Evolutionary conservation across 2,113 vertebrate species (phyloP).

Genomic region (Antigone vipio): DNA sequence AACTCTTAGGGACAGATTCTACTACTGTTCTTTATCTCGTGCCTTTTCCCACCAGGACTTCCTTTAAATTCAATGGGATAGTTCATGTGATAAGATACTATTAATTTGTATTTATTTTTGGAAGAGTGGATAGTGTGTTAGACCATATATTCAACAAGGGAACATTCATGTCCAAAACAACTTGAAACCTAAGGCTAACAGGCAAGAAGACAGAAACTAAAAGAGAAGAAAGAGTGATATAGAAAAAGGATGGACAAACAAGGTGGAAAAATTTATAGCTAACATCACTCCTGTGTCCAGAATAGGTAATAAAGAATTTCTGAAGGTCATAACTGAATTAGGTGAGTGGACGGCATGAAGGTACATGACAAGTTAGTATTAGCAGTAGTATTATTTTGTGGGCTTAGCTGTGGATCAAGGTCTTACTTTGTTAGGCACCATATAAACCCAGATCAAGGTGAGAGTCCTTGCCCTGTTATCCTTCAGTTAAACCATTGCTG

Average conservation of each 20-base stretch:
- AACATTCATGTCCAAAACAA: not conserved
- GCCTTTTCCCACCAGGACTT: not conserved
- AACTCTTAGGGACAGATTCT: conserved; percentile 42
- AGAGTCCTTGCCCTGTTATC: conserved; percentile 27
- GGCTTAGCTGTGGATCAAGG: conserved; percentile 49
- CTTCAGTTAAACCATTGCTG: not conserved
- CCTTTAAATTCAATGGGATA: not conserved
- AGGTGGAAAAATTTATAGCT: conserved; percentile 44
- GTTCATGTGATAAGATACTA: not conserved
- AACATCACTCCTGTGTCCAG: not conserved
- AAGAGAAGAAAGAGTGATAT: not conserved
- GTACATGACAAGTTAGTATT: conserved; percentile 5
- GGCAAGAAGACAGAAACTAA: not conserved
- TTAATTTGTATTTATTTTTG: conserved; percentile 27
- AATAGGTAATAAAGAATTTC: conserved; percentile 39
- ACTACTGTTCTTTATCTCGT: not conserved
- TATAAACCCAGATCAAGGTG: conserved; percentile 35
- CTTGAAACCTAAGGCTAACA: not conserved
- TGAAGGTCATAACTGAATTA: conserved; percentile 47
- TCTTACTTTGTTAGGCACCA: conserved; percentile 20
- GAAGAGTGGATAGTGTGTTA: not conserved
- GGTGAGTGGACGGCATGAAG: not conserved
- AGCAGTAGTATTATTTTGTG: conserved; percentile 8
- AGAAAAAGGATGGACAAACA: not conserved
- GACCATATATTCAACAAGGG: not conserved